These are phyloP conservation scores for Drosophila vallismaia DNA, from an alignment of 2,888 invertebrate genomes.

Conservation along the genomic window DNA sequence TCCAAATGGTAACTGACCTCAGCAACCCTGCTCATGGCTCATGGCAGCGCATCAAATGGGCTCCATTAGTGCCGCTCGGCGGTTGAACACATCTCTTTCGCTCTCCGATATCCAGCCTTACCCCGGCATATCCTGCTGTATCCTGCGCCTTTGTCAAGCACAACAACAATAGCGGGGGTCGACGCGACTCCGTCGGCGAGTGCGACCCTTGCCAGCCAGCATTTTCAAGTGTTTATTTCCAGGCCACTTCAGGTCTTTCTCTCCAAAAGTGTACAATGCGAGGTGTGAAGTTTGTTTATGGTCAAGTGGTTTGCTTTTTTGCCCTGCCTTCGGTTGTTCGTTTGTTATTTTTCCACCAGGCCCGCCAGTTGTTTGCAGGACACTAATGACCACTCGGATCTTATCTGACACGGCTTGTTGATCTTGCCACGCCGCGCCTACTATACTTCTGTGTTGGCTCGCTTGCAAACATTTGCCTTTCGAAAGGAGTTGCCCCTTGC, in stretches of 20 bases:
- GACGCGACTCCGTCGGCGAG: not conserved
- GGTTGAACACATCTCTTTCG: slow-evolving; percentile 9
- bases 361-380: slow-evolving; percentile 68
- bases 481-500: slow-evolving; percentile 44
- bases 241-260: slow-evolving; percentile 63
- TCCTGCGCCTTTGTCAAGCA: slow-evolving; percentile 45
- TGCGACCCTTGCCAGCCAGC: slow-evolving; percentile 45
- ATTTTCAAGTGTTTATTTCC: slow-evolving; percentile 75
- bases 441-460: not conserved
- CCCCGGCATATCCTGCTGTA: slow-evolving; percentile 5
- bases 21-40: slow-evolving; percentile 10
- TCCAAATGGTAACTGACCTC: slow-evolving; percentile 28
- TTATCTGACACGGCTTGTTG: slow-evolving; percentile 62
- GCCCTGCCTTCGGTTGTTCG: not conserved
- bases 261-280: slow-evolving; percentile 54
- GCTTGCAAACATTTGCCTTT: slow-evolving; percentile 32
- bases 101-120: not conserved
- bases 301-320: slow-evolving; percentile 65
- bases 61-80: slow-evolving; percentile 67
- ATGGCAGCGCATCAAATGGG: slow-evolving; percentile 13
- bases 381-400: slow-evolving; percentile 78
- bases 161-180: slow-evolving; percentile 32
- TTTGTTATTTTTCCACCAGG: slow-evolving; percentile 24
- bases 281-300: slow-evolving; percentile 80
- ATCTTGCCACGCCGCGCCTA: slow-evolving; percentile 20